A percentile compares a stretch with the other conserved stretches of the same genome.
Evolutionary conservation across 2,113 vertebrate genomes (phyloP).

Genomic region (Apeltes quadracus): DNA sequence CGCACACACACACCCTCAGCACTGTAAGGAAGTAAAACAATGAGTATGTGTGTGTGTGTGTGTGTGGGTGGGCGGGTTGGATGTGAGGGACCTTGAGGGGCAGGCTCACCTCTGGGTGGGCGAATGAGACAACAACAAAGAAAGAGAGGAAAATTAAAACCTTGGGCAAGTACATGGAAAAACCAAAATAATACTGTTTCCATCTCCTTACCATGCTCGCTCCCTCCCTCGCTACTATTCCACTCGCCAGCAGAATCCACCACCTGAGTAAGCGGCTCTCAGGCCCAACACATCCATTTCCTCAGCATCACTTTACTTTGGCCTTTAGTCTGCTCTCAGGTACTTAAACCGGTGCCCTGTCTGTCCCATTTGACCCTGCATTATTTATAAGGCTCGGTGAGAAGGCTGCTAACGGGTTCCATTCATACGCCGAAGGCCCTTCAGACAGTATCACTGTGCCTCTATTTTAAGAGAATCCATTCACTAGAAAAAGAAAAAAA

Average conservation of each 20-base stretch:
- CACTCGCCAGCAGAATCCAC: constrained; percentile 2
- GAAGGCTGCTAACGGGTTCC: constrained; percentile 54
- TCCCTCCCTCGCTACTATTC: constrained; percentile 18
- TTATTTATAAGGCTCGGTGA: constrained; percentile 63
- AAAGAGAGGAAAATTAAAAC: constrained; percentile 26
- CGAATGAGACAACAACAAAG: constrained; percentile 21
- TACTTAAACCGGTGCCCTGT: constrained; percentile 33
- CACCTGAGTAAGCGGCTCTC: constrained; percentile 35
- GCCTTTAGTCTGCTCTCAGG: constrained; percentile 29
- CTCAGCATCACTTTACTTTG: constrained; percentile 33
- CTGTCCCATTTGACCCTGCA: constrained; percentile 56
- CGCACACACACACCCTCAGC: constrained; percentile 34
- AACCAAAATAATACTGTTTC: constrained; percentile 50
- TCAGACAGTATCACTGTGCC: constrained; percentile 33
- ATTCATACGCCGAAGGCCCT: constrained; percentile 30
- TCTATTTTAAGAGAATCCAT: constrained; percentile 52
- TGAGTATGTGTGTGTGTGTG: constrained; percentile 11
- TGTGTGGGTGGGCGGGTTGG: constrained; percentile 3
- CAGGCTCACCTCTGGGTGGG: constrained; percentile 51
- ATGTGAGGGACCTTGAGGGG: constrained; percentile 21
- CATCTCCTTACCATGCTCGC: constrained; percentile 28
- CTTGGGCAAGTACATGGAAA: constrained; percentile 29
- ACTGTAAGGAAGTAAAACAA: constrained; percentile 11
- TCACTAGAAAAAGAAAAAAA: constrained; percentile 20
- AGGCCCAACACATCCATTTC: constrained; percentile 34